A percentile compares a stretch with the other conserved stretches of the same genome.
Evolutionary conservation across 2,888 invertebrate genomes (phyloP).

Genomic region (Sesamia inferens): DNA sequence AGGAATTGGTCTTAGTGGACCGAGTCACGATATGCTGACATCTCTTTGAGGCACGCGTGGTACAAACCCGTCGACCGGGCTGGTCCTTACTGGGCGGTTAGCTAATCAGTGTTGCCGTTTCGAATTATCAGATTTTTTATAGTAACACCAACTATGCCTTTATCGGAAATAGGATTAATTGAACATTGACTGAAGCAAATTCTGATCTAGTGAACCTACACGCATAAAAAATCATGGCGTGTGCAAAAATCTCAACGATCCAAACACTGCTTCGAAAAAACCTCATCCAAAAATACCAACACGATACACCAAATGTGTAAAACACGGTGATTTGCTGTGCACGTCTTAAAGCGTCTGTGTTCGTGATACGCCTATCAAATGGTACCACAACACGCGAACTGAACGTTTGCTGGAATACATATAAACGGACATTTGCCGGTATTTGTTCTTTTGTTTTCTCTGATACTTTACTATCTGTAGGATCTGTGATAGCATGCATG

Average conservation of each 20-base stretch:
- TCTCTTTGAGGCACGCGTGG: no score
- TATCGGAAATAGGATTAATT: neutral
- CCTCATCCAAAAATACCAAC: constrained; percentile 56
- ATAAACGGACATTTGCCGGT: constrained; percentile 54
- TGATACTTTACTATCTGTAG: constrained; percentile 47
- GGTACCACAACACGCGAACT: constrained; percentile 56
- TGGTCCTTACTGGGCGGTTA: no score
- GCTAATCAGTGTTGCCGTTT: neutral
- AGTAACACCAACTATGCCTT: neutral
- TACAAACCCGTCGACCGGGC: no score
- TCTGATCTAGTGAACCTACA: no score
- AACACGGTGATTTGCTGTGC: constrained; percentile 65
- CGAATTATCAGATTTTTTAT: neutral
- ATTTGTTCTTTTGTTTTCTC: constrained; percentile 63
- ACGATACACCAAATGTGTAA: constrained; percentile 58
- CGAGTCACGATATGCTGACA: no score
- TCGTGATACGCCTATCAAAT: constrained; percentile 62
- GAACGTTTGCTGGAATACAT: constrained; percentile 61
- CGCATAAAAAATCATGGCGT: constrained; percentile 1
- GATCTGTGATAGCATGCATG: constrained; percentile 35
- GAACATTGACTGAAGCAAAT: neutral
- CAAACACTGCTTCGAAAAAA: constrained; percentile 28
- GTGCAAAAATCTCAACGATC: constrained; percentile 22
- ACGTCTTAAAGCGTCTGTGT: constrained; percentile 59
- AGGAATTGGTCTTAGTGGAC: no score